A percentile compares a stretch with the other conserved stretches of the same genome.
Evolutionary conservation across 2,113 vertebrate species (phyloP).

Genomic region (Tor tambroides): DNA sequence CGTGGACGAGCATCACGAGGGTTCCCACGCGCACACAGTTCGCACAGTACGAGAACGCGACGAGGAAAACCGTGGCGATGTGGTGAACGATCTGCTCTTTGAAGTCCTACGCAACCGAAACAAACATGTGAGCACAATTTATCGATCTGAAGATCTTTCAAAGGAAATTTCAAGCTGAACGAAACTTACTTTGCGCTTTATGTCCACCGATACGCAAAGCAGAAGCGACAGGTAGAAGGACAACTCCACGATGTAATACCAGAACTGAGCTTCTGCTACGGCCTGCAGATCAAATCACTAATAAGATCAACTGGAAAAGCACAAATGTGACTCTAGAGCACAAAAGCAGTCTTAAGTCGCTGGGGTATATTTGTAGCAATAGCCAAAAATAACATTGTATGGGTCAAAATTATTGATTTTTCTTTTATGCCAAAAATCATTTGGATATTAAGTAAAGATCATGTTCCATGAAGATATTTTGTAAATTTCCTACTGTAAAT

Average conservation of each 20-base stretch:
- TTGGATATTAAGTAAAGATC: too few species aligned
- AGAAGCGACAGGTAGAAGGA: conserved; percentile 89
- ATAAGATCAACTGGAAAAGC: neutral
- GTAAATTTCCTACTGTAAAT: too few species aligned
- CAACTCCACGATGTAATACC: conserved; percentile 90
- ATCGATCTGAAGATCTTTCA: neutral
- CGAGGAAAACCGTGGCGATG: conserved; percentile 84
- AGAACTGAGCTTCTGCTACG: conserved; percentile 77
- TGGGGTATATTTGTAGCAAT: too few species aligned
- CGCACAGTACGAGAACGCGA: conserved; percentile 87
- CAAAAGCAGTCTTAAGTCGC: too few species aligned
- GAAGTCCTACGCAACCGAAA: conserved; percentile 80
- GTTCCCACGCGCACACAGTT: conserved; percentile 90
- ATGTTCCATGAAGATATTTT: too few species aligned
- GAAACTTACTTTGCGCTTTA: conserved; percentile 89
- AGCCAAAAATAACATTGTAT: too few species aligned
- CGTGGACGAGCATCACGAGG: conserved; percentile 88
- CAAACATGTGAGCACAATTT: neutral
- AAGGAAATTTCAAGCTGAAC: neutral
- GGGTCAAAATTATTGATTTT: too few species aligned
- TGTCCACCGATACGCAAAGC: conserved; percentile 85
- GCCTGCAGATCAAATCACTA: conserved; percentile 72
- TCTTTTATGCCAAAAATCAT: too few species aligned
- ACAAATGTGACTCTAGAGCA: too few species aligned
- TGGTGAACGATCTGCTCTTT: conserved; percentile 91